These are phyloP conservation scores for Tachycineta bicolor DNA, from an alignment of 2,113 vertebrate species.

Conservation along the genomic window DNA sequence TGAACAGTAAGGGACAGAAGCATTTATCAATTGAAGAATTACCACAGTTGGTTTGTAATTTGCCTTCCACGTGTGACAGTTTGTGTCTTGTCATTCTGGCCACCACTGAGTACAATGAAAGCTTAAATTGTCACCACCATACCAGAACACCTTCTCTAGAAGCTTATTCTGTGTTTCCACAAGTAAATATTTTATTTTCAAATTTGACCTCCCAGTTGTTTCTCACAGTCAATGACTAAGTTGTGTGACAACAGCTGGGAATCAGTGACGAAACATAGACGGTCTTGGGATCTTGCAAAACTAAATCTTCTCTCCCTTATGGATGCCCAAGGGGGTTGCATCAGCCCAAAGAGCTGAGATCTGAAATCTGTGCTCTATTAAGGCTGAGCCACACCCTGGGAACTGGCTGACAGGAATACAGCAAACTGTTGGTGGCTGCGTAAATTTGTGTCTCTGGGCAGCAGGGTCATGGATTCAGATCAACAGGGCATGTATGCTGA, in stretches of 20 bases:
- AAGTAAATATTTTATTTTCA: neutral
- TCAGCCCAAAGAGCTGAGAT: neutral
- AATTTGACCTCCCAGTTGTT: neutral
- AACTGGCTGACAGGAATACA: neutral
- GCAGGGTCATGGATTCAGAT: neutral
- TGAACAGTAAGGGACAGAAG: neutral
- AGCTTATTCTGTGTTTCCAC: neutral
- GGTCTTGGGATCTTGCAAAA: neutral
- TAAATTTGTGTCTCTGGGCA: neutral
- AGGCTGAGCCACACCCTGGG: neutral
- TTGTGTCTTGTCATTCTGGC: neutral
- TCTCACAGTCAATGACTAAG: neutral
- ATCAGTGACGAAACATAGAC: neutral
- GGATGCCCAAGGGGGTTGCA: neutral
- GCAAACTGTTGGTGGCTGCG: neutral
- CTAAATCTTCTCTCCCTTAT: neutral
- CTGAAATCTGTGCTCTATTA: accelerated
- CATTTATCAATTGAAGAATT: neutral
- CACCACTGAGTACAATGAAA: neutral
- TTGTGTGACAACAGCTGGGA: neutral
- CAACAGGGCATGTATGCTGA: neutral
- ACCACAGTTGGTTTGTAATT: neutral
- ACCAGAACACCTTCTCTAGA: neutral
- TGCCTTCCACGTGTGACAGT: neutral
- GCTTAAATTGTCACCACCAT: neutral